Conservation (phyloP, 2,888 invertebrate species). For the Fragum fragum region DNA sequence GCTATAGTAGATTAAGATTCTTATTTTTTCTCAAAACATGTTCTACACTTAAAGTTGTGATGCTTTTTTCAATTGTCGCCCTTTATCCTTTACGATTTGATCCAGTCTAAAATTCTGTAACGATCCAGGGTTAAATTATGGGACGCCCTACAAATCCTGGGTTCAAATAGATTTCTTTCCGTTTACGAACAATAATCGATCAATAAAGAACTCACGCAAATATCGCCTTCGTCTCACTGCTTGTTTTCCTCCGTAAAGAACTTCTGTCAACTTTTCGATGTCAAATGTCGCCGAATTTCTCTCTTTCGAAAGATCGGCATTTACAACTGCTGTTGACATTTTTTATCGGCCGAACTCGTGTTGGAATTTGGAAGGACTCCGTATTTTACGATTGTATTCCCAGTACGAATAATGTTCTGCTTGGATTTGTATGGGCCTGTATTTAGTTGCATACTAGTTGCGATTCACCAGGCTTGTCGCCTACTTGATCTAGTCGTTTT, state of each 20-base stretch:
- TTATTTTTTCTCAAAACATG: no score
- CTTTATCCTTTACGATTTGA: background rate
- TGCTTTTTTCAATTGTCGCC: no score
- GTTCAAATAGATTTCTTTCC: background rate
- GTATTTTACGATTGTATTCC: no score
- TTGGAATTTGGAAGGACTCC: background rate
- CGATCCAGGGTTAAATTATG: background rate
- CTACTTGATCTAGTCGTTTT: no score
- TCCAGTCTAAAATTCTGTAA: background rate
- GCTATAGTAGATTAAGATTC: no score
- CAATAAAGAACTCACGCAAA: slow-evolving; percentile 68
- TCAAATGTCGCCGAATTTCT: slow-evolving; percentile 81
- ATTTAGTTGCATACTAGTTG: no score
- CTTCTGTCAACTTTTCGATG: slow-evolving; percentile 76
- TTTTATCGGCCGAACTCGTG: background rate
- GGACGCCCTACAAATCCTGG: background rate
- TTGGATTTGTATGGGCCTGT: no score
- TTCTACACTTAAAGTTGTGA: no score
- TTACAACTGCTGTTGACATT: slow-evolving; percentile 60
- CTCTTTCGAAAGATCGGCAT: slow-evolving; percentile 80
- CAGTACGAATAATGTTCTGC: no score
- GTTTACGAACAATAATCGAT: no score
- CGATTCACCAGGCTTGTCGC: no score
- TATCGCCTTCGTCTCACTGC: slow-evolving; percentile 71
- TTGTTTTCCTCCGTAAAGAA: slow-evolving; percentile 77